Conservation (phyloP, 2,797 vertebrate species). For the Sebastes elongatus region DNA sequence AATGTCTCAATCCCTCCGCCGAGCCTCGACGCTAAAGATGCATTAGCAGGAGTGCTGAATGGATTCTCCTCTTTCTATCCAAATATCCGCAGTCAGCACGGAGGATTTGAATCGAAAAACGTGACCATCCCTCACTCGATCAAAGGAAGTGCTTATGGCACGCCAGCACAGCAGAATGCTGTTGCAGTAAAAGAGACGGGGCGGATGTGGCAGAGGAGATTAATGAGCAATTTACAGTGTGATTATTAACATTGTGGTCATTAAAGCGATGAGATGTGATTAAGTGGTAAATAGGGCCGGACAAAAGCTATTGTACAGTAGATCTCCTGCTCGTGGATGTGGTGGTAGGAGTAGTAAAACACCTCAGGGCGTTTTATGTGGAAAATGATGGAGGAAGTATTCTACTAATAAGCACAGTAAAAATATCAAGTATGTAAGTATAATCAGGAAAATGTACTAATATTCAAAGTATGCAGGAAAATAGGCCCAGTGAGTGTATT, state of each 20-base stretch:
- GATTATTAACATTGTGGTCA: slow-evolving; percentile 65
- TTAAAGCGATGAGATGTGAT: slow-evolving; percentile 63
- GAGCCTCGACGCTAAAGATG: slow-evolving; percentile 46
- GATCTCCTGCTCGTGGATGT: neutral
- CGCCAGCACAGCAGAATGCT: slow-evolving; percentile 55
- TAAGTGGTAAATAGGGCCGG: slow-evolving; percentile 37
- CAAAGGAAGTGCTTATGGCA: slow-evolving; percentile 52
- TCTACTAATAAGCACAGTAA: neutral
- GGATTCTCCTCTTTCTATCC: slow-evolving; percentile 47
- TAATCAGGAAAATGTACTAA: neutral
- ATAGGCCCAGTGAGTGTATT: no score
- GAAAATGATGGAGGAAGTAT: neutral
- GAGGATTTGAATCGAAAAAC: slow-evolving; percentile 41
- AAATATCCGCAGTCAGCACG: slow-evolving; percentile 64
- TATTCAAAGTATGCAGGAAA: neutral
- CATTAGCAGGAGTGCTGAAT: slow-evolving; percentile 57
- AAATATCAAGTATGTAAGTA: neutral
- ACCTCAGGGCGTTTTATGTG: slow-evolving; percentile 27
- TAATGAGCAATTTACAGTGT: slow-evolving; percentile 53
- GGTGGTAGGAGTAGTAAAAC: neutral
- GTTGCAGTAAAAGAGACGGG: slow-evolving; percentile 13
- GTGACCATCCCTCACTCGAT: slow-evolving; percentile 53
- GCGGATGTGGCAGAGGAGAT: slow-evolving; percentile 46
- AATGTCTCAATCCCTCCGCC: slow-evolving; percentile 56
- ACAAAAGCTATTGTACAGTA: neutral